Evolutionary conservation across 2,888 invertebrate species (phyloP), one percentile per base, ranked within the genome.

Genomic region (Petrolisthes cinctipes): DNA sequence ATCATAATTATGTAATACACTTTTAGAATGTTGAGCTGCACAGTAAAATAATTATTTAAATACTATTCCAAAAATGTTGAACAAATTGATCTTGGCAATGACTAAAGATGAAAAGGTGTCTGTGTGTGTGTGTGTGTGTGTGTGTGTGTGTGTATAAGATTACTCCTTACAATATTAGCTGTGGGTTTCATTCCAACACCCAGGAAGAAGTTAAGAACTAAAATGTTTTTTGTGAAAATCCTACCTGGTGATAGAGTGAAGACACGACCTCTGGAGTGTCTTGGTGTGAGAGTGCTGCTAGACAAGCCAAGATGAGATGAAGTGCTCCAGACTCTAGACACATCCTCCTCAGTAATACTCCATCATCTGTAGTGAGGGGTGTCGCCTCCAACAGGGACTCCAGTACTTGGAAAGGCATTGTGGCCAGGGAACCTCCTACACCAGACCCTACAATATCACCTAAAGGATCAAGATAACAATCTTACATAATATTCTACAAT

Each of bases 271-370:
- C 89, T 14, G 89, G 89, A 5, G 88, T 88, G 23, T 90, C 89
- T 89, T 94, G 94, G 91, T 94, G 94, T 89, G 97, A 97, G 92
- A 98, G 97, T 71, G 97, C 96, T 1, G 97, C 96, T 86, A 98
- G 94, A 92, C 97, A 98, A 84, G 96, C 96, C 73, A 98, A 94
- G 91, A 98, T 94, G 84, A 98, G 94, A 91, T 97, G 95, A 91
- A 97, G 95, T 66, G 97, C 97, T 53, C 98, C 98, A 66, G 96
- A 95, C 91, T 96, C 95, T 91, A 98, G 95, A 91, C 97, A 95
- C 92, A 96, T 96, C 20, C 95, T 94, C 9, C 98, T 94, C 91
- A 98, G 93, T 88, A 96, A 92, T 83, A 95, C 94, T 4, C 96
- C 97, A 92, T 96, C 96, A 91, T 96, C 96, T 0, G 95, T 96